These are phyloP conservation scores for Corythornis cristatus DNA, from an alignment of 2,113 vertebrate species.

Conservation along the genomic window DNA sequence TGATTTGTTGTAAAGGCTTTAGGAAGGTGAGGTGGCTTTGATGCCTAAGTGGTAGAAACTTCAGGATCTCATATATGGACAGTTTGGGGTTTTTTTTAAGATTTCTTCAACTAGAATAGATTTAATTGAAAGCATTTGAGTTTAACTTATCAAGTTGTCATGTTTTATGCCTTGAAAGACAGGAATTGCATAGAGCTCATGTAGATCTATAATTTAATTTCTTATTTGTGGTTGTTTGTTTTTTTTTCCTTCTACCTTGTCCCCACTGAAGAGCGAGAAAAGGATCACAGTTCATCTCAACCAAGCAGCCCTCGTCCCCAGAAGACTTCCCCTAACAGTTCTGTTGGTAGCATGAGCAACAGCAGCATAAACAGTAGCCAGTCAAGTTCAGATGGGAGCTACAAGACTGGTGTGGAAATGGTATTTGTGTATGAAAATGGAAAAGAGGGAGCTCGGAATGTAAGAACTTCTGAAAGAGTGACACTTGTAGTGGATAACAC, in stretches of 20 bases:
- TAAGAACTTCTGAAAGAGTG: slow-evolving; percentile 91
- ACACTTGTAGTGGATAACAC: slow-evolving; percentile 98
- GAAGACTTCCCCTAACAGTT: slow-evolving; percentile 90
- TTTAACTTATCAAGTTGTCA: background rate
- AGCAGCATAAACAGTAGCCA: slow-evolving; percentile 93
- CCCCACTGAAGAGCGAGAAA: slow-evolving; percentile 84
- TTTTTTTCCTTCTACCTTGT: background rate
- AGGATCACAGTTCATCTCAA: slow-evolving; percentile 89
- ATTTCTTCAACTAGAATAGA: background rate
- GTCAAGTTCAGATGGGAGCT: slow-evolving; percentile 90
- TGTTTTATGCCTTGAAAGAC: background rate
- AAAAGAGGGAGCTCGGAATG: slow-evolving; percentile 89
- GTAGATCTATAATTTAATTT: background rate
- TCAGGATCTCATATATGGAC: background rate
- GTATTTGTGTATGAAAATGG: slow-evolving; percentile 95
- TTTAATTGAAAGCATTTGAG: background rate
- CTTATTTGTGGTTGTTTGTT: background rate
- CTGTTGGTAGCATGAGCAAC: slow-evolving; percentile 83
- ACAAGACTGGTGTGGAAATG: slow-evolving; percentile 91
- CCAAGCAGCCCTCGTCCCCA: slow-evolving; percentile 94
- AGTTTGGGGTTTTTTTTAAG: background rate
- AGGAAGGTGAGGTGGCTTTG: background rate
- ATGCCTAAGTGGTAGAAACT: background rate
- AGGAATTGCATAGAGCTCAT: background rate
- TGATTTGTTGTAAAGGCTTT: background rate